Conservation (phyloP, 2,888 invertebrate genomes). For the Cinara cedri region DNA sequence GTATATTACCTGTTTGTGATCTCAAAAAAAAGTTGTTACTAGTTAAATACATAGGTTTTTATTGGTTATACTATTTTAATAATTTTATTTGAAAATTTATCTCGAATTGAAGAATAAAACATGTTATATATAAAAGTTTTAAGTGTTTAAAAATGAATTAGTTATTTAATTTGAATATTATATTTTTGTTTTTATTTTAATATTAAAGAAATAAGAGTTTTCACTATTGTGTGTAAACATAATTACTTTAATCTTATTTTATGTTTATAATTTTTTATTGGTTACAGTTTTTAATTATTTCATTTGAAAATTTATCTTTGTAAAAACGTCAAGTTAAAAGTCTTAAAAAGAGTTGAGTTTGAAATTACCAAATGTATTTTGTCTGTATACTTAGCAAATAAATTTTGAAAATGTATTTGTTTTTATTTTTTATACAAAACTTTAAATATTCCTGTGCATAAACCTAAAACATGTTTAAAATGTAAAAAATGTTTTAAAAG, state of each 20-base stretch:
- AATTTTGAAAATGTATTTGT: not conserved
- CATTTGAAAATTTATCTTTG: too few species aligned
- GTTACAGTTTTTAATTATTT: too few species aligned
- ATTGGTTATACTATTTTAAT: not conserved
- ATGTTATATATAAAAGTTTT: not conserved
- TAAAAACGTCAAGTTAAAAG: too few species aligned
- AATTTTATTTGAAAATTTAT: not conserved
- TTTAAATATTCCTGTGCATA: not conserved
- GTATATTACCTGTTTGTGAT: too few species aligned
- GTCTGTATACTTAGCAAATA: not conserved
- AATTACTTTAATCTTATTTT: too few species aligned
- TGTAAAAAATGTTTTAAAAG: not conserved
- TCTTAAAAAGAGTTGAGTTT: too few species aligned
- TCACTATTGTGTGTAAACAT: too few species aligned
- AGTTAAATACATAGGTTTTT: not conserved
- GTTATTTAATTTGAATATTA: too few species aligned
- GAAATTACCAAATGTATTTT: not conserved
- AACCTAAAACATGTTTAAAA: not conserved
- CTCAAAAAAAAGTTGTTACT: not conserved
- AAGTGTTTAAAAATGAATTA: not conserved
- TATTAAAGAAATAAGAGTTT: too few species aligned
- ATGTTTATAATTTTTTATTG: too few species aligned
- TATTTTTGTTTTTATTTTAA: too few species aligned
- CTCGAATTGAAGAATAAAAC: not conserved
- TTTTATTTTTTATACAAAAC: not conserved